A percentile compares a stretch with the other conserved stretches of the same genome.
These are phyloP conservation scores for Apotomis betuletana DNA, from an alignment of 2,888 invertebrate genomes.

Conservation along the genomic window DNA sequence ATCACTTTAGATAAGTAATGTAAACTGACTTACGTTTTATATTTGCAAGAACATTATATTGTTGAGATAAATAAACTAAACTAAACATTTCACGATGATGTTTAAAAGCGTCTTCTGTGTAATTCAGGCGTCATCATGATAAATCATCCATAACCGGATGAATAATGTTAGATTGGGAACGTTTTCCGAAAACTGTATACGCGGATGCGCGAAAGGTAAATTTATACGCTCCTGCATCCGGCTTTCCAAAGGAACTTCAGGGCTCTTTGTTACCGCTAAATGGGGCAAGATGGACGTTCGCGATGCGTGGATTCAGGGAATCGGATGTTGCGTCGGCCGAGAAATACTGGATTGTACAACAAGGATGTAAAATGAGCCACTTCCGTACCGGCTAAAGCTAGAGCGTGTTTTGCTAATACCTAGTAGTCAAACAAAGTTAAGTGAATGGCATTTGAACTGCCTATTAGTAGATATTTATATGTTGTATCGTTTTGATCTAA, in stretches of 20 bases:
- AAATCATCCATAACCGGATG: not conserved
- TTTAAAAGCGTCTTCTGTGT: no score
- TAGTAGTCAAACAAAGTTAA: no score
- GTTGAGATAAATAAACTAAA: no score
- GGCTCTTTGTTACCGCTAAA: conserved; percentile 33
- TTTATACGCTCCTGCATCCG: conserved; percentile 67
- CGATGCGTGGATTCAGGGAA: conserved; percentile 26
- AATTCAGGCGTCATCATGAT: not conserved
- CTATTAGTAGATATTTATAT: no score
- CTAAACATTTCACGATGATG: not conserved
- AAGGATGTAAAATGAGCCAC: not conserved
- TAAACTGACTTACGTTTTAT: no score
- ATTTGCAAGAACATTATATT: no score
- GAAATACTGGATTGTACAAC: not conserved
- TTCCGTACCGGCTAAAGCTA: not conserved
- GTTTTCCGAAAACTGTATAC: conserved; percentile 53
- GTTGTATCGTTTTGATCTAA: no score
- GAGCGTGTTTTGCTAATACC: no score
- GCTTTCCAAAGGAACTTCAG: conserved; percentile 60
- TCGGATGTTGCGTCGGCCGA: conserved; percentile 1
- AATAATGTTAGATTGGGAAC: not conserved
- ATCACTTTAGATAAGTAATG: no score
- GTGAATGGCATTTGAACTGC: no score
- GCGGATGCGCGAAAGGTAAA: conserved; percentile 53
- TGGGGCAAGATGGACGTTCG: conserved; percentile 26